Base-by-base conservation (phyloP, 2,888 invertebrate species). In the Hartigia nigra region DNA sequence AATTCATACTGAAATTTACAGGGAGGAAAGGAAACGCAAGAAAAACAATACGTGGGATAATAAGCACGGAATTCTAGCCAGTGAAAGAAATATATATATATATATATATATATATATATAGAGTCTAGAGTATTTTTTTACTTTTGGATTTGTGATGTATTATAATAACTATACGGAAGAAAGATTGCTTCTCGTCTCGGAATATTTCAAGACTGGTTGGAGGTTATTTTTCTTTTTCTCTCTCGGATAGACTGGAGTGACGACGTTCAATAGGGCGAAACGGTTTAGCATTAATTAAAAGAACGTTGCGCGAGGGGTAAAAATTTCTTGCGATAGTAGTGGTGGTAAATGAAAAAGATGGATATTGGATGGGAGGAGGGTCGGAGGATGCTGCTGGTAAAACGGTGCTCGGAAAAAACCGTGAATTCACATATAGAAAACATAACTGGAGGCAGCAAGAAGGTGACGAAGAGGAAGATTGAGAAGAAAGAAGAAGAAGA, bases 231-330 rank as follows among this genome's bases (percentile, higher is more conserved):
- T 23, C 23, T 55, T 55, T 23, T 23, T 23, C 23, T 39, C 23
- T 55, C 55, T 23, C 9, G 23, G 2, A 55, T 2, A 55, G 55
- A 9, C 23, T 23, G 55, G 55, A 55, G 55, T 9, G 23, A 23
- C 23, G 23, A 55, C 55, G 69, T 12, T 31, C 23, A 34, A 55
- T 69, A 12, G 12, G 4, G 14, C 14, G 72, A 39, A 37, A 12
- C 14, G 32, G 14, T 34, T 70, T 55, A 9, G 23, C 35, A 77
- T 81, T 79, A 81, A 83, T 81, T 81, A 82, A 83, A 82, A 83
- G 70, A 80, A 78, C 77, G 75, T 69, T 32, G 37, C 75, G 35
- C 75, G 77, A 69, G 79, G 74, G 76, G 75, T 34, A 74, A 35
- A 34, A 3, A 34, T 34, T 34, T 34, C 3, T 34, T 34, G 34